A percentile compares a stretch with the other conserved stretches of the same genome.
Conservation (phyloP, 2,113 vertebrate species). For the Bagarius yarrelli region DNA sequence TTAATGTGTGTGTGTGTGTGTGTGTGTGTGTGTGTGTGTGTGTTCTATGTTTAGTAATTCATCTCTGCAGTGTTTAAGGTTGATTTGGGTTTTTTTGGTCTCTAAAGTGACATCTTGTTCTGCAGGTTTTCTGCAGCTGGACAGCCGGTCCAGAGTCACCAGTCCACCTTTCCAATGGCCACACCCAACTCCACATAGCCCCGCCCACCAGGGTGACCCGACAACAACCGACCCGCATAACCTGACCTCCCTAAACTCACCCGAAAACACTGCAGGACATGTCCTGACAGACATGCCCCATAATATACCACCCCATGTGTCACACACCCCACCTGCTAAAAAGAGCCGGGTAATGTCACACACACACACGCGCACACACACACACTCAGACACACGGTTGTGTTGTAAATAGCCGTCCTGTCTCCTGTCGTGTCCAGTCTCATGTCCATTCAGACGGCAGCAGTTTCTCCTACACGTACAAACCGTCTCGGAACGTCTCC, state of each 20-base stretch:
- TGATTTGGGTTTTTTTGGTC: too few relatives aligned
- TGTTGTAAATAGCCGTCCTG: not conserved
- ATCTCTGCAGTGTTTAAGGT: too few relatives aligned
- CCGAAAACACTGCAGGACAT: not conserved
- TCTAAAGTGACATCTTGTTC: not conserved
- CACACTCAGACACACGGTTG: not conserved
- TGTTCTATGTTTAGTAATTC: too few relatives aligned
- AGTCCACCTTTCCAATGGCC: conserved; percentile 39
- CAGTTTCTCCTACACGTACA: conserved; percentile 48
- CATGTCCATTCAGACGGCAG: conserved; percentile 50
- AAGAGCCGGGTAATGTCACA: not conserved
- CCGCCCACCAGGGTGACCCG: not conserved
- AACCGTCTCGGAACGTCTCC: conserved; percentile 32
- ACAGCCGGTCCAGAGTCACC: conserved; percentile 17
- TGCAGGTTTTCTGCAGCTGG: conserved; percentile 13
- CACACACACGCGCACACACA: not conserved
- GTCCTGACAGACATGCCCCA: not conserved
- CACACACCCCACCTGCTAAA: conserved; percentile 18
- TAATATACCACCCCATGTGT: not conserved
- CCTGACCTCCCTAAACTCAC: conserved; percentile 21
- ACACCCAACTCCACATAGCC: not conserved
- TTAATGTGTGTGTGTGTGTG: too few relatives aligned
- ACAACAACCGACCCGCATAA: conserved; percentile 17
- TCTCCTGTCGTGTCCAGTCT: not conserved
- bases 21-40: too few relatives aligned